Evolutionary conservation across 2,888 invertebrate species (phyloP).

Genomic region (Nymphalis polychloros): DNA sequence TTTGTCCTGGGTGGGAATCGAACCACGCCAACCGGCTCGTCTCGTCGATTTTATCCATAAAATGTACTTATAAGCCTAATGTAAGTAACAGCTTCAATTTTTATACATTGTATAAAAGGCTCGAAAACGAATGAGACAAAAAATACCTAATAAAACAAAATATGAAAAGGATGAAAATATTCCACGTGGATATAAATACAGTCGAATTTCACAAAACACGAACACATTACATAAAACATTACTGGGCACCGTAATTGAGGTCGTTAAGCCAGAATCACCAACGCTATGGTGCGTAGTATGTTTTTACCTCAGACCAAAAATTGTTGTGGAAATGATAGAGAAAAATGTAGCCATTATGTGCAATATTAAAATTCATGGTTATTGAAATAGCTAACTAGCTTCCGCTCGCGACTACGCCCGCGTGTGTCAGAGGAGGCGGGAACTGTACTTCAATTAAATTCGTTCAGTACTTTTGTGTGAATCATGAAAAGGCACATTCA

Average conservation of each 20-base stretch:
- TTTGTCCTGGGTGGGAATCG: too few relatives aligned
- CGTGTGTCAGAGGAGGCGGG: too few relatives aligned
- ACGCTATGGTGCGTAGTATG: conserved; percentile 1
- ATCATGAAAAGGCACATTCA: too few relatives aligned
- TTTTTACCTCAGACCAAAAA: not conserved
- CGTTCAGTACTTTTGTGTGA: too few relatives aligned
- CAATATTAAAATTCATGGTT: not conserved
- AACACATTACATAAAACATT: conserved; percentile 7
- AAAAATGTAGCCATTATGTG: not conserved
- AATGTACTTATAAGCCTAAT: too few relatives aligned
- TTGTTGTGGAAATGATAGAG: not conserved
- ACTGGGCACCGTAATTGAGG: conserved; percentile 7
- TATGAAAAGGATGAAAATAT: not conserved
- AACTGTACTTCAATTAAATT: too few relatives aligned
- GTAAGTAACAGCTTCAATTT: too few relatives aligned
- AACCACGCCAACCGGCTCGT: too few relatives aligned
- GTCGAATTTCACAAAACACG: conserved; percentile 1
- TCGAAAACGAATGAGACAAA: not conserved
- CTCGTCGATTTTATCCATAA: too few relatives aligned
- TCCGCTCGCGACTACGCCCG: too few relatives aligned
- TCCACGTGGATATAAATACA: not conserved
- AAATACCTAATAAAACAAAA: not conserved
- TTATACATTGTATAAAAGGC: too few relatives aligned
- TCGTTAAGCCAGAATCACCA: conserved; percentile 10
- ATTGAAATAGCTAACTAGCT: not conserved